phyloP scores from a whole-genome alignment of 2,113 vertebrate genomes.

The Mesitornis unicolor region DNA sequence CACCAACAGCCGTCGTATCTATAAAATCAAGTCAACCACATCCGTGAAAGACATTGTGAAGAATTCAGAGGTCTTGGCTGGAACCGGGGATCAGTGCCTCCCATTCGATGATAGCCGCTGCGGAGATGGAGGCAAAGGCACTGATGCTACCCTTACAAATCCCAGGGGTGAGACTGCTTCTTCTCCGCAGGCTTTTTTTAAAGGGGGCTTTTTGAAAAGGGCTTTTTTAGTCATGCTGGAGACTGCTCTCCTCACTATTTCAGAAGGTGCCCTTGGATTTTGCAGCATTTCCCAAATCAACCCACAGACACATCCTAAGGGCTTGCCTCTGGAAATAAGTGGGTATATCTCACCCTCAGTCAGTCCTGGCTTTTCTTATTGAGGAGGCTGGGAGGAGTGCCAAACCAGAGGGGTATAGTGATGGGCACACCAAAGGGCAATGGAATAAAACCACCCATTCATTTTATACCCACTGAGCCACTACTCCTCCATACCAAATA shows the following conservation, averaged over 20 bases:
- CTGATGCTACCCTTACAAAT: conserved; percentile 92
- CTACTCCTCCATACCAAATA: neutral
- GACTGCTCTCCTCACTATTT: neutral
- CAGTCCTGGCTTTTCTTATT: neutral
- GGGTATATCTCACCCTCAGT: neutral
- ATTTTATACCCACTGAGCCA: neutral
- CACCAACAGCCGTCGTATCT: conserved; percentile 94
- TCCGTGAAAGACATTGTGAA: conserved; percentile 91
- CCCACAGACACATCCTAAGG: neutral
- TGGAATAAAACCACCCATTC: neutral
- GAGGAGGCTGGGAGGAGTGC: neutral
- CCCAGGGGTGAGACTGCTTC: conserved; percentile 84
- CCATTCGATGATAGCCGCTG: conserved; percentile 95
- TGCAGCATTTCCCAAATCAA: neutral
- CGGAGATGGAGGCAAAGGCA: conserved; percentile 94
- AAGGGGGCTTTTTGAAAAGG: neutral
- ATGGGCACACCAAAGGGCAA: neutral
- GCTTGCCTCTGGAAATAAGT: neutral
- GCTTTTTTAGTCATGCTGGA: neutral
- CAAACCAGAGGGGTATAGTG: neutral
- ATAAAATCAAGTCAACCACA: conserved; percentile 88
- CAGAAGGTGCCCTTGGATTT: neutral
- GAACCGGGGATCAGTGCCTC: conserved; percentile 96
- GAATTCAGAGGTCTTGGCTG: conserved; percentile 91
- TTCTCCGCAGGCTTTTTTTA: neutral